Evolutionary conservation across 2,888 invertebrate genomes (phyloP), one percentile per base, ranked within the genome.

Genomic region (Epistrophe eligans): DNA sequence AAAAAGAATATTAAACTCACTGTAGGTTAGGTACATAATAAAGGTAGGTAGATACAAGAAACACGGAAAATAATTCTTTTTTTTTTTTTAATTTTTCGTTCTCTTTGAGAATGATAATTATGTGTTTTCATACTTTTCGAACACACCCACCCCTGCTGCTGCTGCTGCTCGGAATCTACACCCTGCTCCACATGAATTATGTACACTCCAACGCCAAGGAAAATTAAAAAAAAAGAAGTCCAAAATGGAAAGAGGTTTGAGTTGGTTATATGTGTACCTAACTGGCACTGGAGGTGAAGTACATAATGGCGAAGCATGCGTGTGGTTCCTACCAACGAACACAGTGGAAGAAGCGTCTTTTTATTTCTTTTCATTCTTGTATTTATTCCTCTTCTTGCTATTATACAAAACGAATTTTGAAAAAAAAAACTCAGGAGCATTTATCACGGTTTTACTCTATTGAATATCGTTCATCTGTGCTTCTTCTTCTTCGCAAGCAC

Each of bases 291-390:
- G 15, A 66, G 38, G 19, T 35, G 13, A 43, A 55, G 85, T 85
- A 85, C n/a, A 83, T 83, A 87, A 71, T 48, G 77, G 35, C 79
- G 83, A 87, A 72, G 87, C 87, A 87, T 87, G 87, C 87, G 87
- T 87, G 76, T 87, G 87, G 82, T 71, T 83, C 76, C 83, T 76
- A 19, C 87, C 83, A 87, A 83, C 87, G 87, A 87, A 79, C 77
- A 38, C 71, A 79, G 62, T 79, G 82, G 52, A 87, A 82, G 38
- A 82, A 82, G 74, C 45, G 45, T 74, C 48, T 40, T 70, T 76
- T 32, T 45, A 24, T 67, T 48, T 79, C 11, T 64, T 64, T 50
- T 60, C 10, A 19, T 13, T 43, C 45, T 58, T 48, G 9, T 35
- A 32, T 57, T 43, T 77, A 50, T 55, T 48, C 45, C 5, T 24